Base-by-base conservation (phyloP, 1,140 invertebrate species). In the Magallana gigas region DNA sequence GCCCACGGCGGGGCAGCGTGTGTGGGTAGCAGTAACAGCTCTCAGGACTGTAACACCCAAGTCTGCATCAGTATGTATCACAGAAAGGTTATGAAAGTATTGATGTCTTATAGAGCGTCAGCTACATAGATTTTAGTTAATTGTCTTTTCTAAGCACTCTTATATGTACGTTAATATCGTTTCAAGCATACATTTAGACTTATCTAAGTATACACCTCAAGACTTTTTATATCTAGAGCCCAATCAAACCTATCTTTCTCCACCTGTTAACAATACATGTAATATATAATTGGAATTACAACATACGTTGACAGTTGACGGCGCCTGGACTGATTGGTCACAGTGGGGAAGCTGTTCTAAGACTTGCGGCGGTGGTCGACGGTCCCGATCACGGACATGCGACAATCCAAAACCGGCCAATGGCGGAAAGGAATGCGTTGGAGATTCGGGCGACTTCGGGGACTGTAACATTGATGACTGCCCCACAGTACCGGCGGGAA, bases 381-480 rank as follows among this genome's bases (percentile, higher is more conserved):
- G 85, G 9, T 48, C 85, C 8, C 64, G 91, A 14, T 11, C 62
- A 7, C 85, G 92, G 82, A 62, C 86, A 16, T 93, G 92, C 80
- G 85, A 88, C 68, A 90, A 90, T 60, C 92, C 92, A 62, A 56
- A 84, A 85, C 92, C 92, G 60, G 83, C 76, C n/a, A 60, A 90
- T 62, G 89, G 88, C 9, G 92, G 92, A n/a, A 14, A 36, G 7
- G 12, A 59, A 0, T 93, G 92, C 85, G 9, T n/a, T 29, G 92
- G 91, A 48, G 84, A 88, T 36, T n/a, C 68, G 5, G 83, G 80
- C 23, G 91, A 91, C 0, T 82, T 68, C n/a, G 36, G 71, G n/a
- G n/a, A 68, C 4, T 93, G 92, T 76, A 85, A 90, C 57, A 76
- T 29, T 7, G 56, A 64, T 29, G 81, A 81, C 9, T 88, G 87